Percentiles rank a stretch among this genome's conserved stretches.
Evolutionary conservation across 2,113 vertebrate species (phyloP).

Genomic region (Cariama cristata): DNA sequence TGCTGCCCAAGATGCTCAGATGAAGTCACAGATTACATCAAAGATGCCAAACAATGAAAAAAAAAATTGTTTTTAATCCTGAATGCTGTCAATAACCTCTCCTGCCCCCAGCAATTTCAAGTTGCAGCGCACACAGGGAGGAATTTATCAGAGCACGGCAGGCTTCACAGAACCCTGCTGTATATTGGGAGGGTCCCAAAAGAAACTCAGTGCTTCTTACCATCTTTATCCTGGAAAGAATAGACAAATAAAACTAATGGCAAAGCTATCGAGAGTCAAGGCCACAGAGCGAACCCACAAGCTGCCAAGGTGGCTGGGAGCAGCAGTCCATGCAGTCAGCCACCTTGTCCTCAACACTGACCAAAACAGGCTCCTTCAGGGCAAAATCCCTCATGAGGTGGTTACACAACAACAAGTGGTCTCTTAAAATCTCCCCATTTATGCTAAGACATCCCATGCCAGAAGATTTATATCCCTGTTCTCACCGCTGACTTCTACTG

Average conservation of each 20-base stretch:
- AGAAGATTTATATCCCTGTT: not conserved
- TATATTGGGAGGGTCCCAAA: not conserved
- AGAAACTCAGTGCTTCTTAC: not conserved
- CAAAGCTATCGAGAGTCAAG: not conserved
- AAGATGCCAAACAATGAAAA: not conserved
- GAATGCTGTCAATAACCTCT: not conserved
- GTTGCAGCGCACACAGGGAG: not conserved
- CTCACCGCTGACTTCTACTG: fast-evolving
- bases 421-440: not conserved
- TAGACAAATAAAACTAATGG: not conserved
- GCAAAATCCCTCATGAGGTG: fast-evolving
- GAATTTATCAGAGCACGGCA: not conserved
- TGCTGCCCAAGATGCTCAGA: not conserved
- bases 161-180: not conserved
- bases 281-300: not conserved
- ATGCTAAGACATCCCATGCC: not conserved
- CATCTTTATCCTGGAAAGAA: not conserved
- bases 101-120: not conserved
- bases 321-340: fast-evolving
- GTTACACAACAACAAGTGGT: fast-evolving
- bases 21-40: not conserved
- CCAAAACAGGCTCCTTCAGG: not conserved
- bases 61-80: not conserved
- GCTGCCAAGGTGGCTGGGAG: fast-evolving
- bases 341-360: not conserved